These are phyloP conservation scores for Perccottus glenii DNA, from an alignment of 2,113 vertebrate species.

Conservation along the genomic window DNA sequence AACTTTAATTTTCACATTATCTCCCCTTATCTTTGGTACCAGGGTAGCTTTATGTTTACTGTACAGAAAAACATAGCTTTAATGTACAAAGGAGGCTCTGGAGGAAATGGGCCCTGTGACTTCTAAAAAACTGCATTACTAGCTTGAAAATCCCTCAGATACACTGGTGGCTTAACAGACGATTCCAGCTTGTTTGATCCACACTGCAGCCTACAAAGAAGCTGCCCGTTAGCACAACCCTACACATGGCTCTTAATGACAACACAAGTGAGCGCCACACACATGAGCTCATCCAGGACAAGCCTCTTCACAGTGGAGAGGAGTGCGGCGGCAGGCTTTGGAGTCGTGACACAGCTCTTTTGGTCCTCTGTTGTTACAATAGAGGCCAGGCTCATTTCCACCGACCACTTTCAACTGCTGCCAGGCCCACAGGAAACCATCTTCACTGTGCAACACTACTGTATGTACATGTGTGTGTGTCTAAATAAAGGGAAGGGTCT, in stretches of 20 bases:
- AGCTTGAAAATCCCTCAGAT: conserved; percentile 11
- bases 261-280: conserved; percentile 31
- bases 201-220: conserved; percentile 23
- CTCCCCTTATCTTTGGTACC: no score
- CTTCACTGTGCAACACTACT: conserved; percentile 16
- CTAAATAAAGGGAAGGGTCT: conserved; percentile 44
- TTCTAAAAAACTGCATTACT: conserved; percentile 10
- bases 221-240: conserved; percentile 20
- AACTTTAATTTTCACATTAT: no score
- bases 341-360: conserved; percentile 55
- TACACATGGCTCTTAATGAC: conserved; percentile 47
- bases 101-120: conserved; percentile 7
- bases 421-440: conserved; percentile 62
- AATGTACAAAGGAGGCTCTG: no score
- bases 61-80: no score
- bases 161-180: neutral
- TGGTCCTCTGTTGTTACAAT: conserved; percentile 65
- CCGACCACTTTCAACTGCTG: conserved; percentile 65
- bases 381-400: conserved; percentile 52
- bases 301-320: conserved; percentile 16
- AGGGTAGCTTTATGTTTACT: no score
- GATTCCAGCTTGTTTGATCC: conserved; percentile 25
- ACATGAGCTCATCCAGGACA: conserved; percentile 62
- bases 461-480: neutral
- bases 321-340: conserved; percentile 39